phyloP scores from a whole-genome alignment of 2,888 invertebrate genomes.

The Oscheius onirici region DNA sequence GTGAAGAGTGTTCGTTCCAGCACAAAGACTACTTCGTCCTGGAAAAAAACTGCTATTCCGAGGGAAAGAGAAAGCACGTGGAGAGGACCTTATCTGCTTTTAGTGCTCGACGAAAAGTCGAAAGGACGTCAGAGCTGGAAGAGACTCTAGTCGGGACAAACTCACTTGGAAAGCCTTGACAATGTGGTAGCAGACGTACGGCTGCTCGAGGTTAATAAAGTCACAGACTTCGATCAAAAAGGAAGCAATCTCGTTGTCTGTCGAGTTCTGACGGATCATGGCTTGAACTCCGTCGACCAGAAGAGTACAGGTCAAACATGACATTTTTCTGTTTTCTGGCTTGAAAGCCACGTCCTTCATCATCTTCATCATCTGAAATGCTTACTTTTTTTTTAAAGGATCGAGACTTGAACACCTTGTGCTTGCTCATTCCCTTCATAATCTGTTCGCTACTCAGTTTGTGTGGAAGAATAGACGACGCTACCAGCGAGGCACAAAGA shows the following conservation, averaged over 20 bases:
- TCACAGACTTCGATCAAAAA: constrained; percentile 47
- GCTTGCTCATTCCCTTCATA: constrained; percentile 16
- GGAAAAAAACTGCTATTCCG: too few species aligned
- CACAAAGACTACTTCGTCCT: constrained; percentile 60
- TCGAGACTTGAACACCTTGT: not conserved
- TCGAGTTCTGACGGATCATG: constrained; percentile 42
- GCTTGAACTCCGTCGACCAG: constrained; percentile 53
- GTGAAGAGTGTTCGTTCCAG: constrained; percentile 54
- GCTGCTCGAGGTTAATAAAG: constrained; percentile 54
- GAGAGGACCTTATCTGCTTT: constrained; percentile 50
- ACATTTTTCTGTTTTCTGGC: constrained; percentile 45
- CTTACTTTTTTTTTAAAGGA: not conserved
- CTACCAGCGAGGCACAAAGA: not conserved
- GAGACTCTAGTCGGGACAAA: constrained; percentile 43
- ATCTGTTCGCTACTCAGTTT: constrained; percentile 4
- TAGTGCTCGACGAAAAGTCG: constrained; percentile 24
- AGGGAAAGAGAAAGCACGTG: too few species aligned
- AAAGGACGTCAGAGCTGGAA: not conserved
- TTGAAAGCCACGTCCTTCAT: constrained; percentile 41
- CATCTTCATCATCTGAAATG: constrained; percentile 45
- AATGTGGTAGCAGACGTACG: constrained; percentile 58
- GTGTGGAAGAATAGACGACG: not conserved
- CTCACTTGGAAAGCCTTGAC: constrained; percentile 52
- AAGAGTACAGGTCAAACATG: constrained; percentile 54
- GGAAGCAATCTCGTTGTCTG: constrained; percentile 55